Percentiles rank a stretch among this genome's conserved stretches.
phyloP scores from a whole-genome alignment of 2,888 invertebrate genomes.

The Agelastica alni region DNA sequence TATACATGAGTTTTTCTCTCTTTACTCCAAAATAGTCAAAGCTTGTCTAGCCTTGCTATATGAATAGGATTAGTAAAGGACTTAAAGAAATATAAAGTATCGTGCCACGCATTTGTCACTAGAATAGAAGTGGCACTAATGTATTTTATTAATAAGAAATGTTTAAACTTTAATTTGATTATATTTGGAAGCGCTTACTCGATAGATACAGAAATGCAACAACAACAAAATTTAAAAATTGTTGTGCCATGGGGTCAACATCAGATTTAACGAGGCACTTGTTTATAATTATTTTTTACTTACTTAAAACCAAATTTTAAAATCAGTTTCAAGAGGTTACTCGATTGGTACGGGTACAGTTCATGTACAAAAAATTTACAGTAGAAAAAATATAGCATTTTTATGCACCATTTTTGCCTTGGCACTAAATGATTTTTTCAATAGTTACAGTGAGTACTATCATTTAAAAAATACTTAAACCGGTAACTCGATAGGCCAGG shows the following conservation, averaged over 20 bases:
- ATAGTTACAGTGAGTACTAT: background rate
- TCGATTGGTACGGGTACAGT: background rate
- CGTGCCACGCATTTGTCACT: background rate
- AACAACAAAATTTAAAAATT: background rate
- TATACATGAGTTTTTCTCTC: background rate
- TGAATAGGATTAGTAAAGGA: too few species aligned
- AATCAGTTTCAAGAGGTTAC: background rate
- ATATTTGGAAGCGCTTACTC: constrained; percentile 1
- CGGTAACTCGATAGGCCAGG: background rate
- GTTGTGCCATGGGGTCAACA: background rate
- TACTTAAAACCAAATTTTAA: background rate
- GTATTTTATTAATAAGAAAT: background rate
- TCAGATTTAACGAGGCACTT: background rate
- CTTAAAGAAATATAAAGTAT: background rate
- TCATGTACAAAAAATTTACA: background rate
- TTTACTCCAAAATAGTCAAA: background rate
- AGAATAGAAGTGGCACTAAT: background rate
- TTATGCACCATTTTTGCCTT: background rate
- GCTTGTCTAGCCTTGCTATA: background rate
- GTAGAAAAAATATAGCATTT: too few species aligned
- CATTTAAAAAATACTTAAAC: background rate
- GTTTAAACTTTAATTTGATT: background rate
- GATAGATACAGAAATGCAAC: background rate
- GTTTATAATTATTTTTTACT: background rate
- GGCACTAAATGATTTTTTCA: background rate